Percentiles rank a stretch among this genome's conserved stretches.
Conservation (phyloP, 37 sponge, comb jelly and placozoan species). For the Hexactinellida sp. region DNA sequence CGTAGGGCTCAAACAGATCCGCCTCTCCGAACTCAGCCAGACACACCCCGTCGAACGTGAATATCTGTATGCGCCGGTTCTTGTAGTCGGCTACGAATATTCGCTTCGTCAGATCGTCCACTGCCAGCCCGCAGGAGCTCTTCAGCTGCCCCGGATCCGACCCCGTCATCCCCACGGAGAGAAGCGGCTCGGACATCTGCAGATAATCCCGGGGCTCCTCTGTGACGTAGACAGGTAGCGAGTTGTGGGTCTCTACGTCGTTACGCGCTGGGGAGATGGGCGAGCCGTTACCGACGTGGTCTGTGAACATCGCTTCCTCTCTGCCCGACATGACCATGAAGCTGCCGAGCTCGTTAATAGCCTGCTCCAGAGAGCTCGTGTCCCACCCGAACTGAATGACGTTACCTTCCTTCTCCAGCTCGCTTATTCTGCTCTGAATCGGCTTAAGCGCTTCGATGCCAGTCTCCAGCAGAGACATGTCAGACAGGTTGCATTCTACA, state of each 20-base stretch:
- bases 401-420: not conserved
- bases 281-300: not conserved
- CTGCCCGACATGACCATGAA: not conserved
- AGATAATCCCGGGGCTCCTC: not conserved
- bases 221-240: not conserved
- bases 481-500: not conserved
- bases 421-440: not conserved
- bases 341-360: not conserved
- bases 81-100: slow-evolving; percentile 11
- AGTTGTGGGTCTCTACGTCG: not conserved
- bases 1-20: not conserved
- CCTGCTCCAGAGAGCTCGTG: not conserved
- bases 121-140: not conserved
- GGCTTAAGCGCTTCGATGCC: not conserved
- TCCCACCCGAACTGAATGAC: slow-evolving; percentile 14
- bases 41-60: not conserved
- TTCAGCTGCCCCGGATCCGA: not conserved
- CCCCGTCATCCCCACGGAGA: not conserved
- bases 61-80: not conserved
- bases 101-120: not conserved
- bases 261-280: not conserved
- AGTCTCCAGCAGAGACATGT: not conserved
- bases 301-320: not conserved
- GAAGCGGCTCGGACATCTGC: not conserved
- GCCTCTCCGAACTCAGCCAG: not conserved